Percentiles rank a stretch among this genome's conserved stretches.
Evolutionary conservation across 2,888 invertebrate genomes (phyloP).

Genomic region (Agrochola lychnidis): DNA sequence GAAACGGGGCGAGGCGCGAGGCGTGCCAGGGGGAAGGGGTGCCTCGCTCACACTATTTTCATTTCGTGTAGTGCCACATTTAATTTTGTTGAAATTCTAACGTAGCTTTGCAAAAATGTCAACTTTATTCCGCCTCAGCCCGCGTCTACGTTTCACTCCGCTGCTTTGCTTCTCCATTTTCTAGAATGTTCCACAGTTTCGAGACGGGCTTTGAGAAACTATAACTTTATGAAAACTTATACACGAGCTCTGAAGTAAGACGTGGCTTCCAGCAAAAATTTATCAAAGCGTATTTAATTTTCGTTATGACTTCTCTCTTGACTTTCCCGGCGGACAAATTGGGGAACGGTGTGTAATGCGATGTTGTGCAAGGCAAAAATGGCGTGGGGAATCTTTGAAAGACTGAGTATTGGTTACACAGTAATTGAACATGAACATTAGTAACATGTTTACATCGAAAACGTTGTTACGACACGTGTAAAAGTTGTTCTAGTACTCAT

Average conservation of each 20-base stretch:
- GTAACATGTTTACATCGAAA: neutral
- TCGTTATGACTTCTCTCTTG: conserved; percentile 86
- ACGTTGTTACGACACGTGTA: neutral
- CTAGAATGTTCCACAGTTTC: conserved; percentile 87
- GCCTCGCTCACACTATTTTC: conserved; percentile 85
- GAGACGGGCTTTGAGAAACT: conserved; percentile 90
- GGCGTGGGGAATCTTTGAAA: neutral
- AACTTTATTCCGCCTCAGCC: conserved; percentile 90
- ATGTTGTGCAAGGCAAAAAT: conserved; percentile 32
- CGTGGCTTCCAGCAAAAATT: conserved; percentile 88
- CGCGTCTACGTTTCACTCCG: conserved; percentile 86
- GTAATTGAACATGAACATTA: conserved; percentile 7
- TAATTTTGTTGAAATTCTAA: conserved; percentile 90
- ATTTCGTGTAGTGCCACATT: conserved; percentile 90
- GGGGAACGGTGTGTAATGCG: conserved; percentile 38
- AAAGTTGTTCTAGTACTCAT: neutral
- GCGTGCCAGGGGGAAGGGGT: conserved; percentile 43
- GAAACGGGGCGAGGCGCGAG: conserved; percentile 49
- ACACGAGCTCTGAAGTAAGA: conserved; percentile 86
- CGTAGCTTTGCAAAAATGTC: conserved; percentile 91
- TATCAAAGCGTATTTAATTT: conserved; percentile 90
- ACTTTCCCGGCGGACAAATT: conserved; percentile 66
- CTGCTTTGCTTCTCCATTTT: conserved; percentile 89
- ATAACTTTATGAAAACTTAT: conserved; percentile 89
- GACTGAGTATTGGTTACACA: conserved; percentile 1